Evolutionary conservation across 2,113 vertebrate genomes (phyloP).

Genomic region (Engraulis encrasicolus): DNA sequence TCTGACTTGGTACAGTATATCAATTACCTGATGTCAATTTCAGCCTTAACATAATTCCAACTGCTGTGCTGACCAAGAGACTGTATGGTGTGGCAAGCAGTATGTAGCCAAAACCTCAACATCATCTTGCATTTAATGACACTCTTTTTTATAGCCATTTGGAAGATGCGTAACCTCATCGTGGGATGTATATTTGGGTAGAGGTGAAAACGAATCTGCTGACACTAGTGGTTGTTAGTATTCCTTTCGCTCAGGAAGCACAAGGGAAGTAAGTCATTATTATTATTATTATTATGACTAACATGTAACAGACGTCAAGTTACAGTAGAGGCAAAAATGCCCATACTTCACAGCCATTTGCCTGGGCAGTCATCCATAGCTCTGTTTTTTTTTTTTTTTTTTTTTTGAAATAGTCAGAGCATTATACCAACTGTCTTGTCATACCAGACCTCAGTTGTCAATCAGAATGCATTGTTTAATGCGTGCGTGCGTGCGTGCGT

Average conservation of each 20-base stretch:
- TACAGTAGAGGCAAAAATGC: background rate
- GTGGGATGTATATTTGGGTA: background rate
- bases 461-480: background rate
- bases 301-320: background rate
- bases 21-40: background rate
- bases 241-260: background rate
- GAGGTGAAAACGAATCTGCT: background rate
- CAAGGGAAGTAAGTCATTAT: background rate
- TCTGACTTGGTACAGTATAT: background rate
- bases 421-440: background rate
- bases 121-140: constrained; percentile 3
- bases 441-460: background rate
- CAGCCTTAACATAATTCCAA: background rate
- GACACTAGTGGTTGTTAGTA: constrained; percentile 10
- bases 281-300: no score
- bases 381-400: no score
- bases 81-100: background rate
- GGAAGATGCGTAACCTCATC: background rate
- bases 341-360: background rate
- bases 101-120: background rate
- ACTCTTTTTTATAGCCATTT: constrained; percentile 1
- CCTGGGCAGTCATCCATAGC: background rate
- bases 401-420: background rate
- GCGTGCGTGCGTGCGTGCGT: no score
- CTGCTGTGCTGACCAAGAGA: constrained; percentile 40